phyloP scores from a whole-genome alignment of 2,888 invertebrate genomes.

The Cosmia trapezina region DNA sequence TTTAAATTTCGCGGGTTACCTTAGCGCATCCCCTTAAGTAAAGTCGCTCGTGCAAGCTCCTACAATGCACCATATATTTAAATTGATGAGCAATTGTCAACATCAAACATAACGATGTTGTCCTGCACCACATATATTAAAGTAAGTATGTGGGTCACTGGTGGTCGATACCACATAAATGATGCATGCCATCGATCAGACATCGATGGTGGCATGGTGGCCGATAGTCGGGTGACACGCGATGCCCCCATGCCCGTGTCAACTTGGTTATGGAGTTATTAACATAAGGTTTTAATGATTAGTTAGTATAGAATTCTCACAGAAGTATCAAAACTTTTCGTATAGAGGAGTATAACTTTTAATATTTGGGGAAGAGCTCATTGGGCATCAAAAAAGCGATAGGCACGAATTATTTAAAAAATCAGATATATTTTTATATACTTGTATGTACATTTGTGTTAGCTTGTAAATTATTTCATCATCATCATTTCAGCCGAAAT shows the following conservation, averaged over 20 bases:
- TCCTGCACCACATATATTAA: conserved; percentile 14
- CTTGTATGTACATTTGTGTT: background rate
- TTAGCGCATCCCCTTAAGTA: too few relatives aligned
- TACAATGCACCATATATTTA: background rate
- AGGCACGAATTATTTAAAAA: too few relatives aligned
- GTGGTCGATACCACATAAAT: conserved; percentile 62
- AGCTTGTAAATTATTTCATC: too few relatives aligned
- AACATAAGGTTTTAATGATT: conserved; percentile 1
- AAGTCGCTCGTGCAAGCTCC: background rate
- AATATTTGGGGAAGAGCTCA: background rate
- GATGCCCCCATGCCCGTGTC: conserved; percentile 42
- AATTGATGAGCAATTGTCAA: background rate
- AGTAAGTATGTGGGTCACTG: conserved; percentile 56
- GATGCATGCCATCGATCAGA: conserved; percentile 63
- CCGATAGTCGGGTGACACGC: conserved; percentile 52
- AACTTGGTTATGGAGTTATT: conserved; percentile 39
- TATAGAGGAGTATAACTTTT: background rate
- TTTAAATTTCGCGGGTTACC: too few relatives aligned
- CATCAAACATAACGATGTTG: conserved; percentile 8
- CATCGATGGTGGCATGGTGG: conserved; percentile 39
- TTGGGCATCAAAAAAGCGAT: background rate
- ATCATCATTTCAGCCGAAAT: too few relatives aligned
- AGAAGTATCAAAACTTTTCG: background rate
- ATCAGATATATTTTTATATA: too few relatives aligned
- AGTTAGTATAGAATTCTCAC: background rate